A percentile compares a stretch with the other conserved stretches of the same genome.
Evolutionary conservation across 1,140 invertebrate species (phyloP).

Genomic region (Lasioglossum baleicum): DNA sequence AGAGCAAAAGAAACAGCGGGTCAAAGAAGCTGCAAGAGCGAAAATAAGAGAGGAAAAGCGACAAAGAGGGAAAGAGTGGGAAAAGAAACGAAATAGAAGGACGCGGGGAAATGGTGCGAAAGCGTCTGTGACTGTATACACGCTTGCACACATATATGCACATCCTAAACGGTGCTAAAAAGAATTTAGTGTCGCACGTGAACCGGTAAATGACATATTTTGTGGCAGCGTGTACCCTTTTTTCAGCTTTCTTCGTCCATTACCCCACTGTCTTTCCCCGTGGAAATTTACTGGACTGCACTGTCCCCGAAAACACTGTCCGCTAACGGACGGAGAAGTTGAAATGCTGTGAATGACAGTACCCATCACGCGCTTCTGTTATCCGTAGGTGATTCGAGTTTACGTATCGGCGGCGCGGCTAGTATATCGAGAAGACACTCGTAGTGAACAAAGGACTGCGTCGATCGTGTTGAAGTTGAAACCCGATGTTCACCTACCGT

Average conservation of each 20-base stretch:
- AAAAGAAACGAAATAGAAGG: background rate
- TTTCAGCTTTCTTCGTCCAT: background rate
- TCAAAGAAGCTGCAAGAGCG: no score
- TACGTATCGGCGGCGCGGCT: no score
- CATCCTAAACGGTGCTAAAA: slow-evolving; percentile 40
- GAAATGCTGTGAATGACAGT: background rate
- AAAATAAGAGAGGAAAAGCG: background rate
- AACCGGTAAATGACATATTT: slow-evolving; percentile 49
- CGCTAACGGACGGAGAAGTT: background rate
- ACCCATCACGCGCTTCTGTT: background rate
- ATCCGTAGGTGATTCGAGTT: background rate
- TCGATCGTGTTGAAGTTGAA: background rate
- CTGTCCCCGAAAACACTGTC: background rate
- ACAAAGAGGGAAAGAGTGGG: background rate
- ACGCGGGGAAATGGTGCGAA: background rate
- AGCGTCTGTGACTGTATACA: background rate
- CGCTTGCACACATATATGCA: background rate
- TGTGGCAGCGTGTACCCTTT: background rate
- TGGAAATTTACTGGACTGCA: background rate
- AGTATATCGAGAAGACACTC: no score
- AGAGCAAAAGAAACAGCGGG: no score
- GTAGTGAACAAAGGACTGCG: no score
- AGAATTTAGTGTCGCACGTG: slow-evolving; percentile 26
- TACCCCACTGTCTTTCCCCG: background rate
- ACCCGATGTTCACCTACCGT: background rate